Conservation (phyloP, 1,140 invertebrate genomes). For the Ceratina japonica region DNA sequence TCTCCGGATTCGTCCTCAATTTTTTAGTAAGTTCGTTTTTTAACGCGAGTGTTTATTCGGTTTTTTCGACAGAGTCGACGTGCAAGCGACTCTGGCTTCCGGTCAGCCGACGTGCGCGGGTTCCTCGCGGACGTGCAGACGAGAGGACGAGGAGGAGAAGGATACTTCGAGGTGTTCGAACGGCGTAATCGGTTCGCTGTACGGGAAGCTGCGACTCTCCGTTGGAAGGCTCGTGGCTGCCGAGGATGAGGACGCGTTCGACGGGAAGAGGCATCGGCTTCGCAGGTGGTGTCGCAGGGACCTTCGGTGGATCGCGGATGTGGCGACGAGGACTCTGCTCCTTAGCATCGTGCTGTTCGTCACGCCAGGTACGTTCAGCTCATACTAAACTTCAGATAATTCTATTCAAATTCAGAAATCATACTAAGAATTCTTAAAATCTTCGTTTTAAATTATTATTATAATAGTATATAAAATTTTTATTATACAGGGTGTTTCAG, state of each 20-base stretch:
- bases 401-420: too few species aligned
- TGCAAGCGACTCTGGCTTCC: constrained; percentile 68
- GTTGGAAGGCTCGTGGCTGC: constrained; percentile 17
- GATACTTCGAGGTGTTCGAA: constrained; percentile 59
- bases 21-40: not conserved
- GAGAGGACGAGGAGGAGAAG: constrained; percentile 57
- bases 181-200: constrained; percentile 47
- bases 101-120: constrained; percentile 75
- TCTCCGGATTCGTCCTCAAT: not conserved
- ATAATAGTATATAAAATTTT: too few species aligned
- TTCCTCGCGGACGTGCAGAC: constrained; percentile 58
- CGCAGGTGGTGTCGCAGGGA: constrained; percentile 71
- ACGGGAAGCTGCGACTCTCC: constrained; percentile 56
- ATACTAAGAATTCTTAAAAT: too few species aligned
- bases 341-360: constrained; percentile 76
- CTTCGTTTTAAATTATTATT: too few species aligned
- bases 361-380: constrained; percentile 76
- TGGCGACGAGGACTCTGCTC: constrained; percentile 73
- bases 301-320: constrained; percentile 73
- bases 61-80: constrained; percentile 48
- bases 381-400: too few species aligned
- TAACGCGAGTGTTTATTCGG: not conserved
- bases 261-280: constrained; percentile 68
- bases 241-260: constrained; percentile 43
- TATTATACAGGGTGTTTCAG: too few species aligned